Conservation (phyloP, 2,888 invertebrate species). For the Eulithis prunata region DNA sequence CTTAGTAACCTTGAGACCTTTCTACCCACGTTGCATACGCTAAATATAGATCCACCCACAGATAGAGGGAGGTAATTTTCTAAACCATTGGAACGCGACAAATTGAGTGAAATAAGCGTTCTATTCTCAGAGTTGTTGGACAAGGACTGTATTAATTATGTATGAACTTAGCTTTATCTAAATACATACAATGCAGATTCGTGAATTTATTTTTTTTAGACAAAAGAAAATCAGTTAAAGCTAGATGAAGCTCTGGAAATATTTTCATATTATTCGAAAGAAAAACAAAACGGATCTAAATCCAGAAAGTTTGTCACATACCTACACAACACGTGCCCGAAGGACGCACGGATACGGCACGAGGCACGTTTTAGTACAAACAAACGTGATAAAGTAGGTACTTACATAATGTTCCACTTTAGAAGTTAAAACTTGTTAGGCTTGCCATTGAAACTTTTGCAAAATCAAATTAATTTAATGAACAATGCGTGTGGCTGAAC, state of each 20-base stretch:
- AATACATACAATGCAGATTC: too few relatives aligned
- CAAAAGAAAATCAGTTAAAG: too few relatives aligned
- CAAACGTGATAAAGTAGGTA: constrained; percentile 47
- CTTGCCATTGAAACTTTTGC: constrained; percentile 42
- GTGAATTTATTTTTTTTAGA: too few relatives aligned
- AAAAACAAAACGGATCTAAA: not conserved
- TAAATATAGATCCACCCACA: constrained; percentile 65
- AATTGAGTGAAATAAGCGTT: constrained; percentile 45
- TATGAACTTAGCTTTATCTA: too few relatives aligned
- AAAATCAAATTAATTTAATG: constrained; percentile 4
- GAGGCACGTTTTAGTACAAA: constrained; percentile 49
- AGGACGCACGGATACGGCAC: constrained; percentile 51
- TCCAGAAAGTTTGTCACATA: constrained; percentile 22
- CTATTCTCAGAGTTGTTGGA: constrained; percentile 18
- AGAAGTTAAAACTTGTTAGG: constrained; percentile 51
- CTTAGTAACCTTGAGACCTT: constrained; percentile 36
- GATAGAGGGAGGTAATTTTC: constrained; percentile 48
- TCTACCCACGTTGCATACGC: constrained; percentile 43
- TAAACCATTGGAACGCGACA: constrained; percentile 51
- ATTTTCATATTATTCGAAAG: not conserved
- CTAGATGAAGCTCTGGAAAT: not conserved
- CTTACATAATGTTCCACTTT: constrained; percentile 1
- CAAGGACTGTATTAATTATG: constrained; percentile 13
- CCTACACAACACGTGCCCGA: constrained; percentile 36
- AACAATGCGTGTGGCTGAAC: constrained; percentile 49